Conservation (phyloP, 2,797 vertebrate genomes). For the Tapera naevia region DNA sequence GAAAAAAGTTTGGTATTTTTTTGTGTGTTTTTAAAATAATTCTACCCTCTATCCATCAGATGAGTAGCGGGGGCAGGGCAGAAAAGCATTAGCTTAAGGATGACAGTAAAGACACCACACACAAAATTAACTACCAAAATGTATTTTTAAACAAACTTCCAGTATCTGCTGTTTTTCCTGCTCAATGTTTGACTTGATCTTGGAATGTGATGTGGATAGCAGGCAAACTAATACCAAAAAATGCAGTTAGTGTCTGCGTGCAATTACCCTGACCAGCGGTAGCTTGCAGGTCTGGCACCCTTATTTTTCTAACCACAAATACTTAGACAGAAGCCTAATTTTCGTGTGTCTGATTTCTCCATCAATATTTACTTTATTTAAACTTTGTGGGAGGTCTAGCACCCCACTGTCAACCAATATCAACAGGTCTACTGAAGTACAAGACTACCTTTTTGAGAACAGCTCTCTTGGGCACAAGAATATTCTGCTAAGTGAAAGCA, state of each 20-base stretch:
- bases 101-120: neutral
- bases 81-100: neutral
- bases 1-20: neutral
- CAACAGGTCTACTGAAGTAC: conserved; percentile 20
- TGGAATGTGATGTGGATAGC: conserved; percentile 28
- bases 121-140: neutral
- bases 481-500: conserved; percentile 27
- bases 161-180: conserved; percentile 1
- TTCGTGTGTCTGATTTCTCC: conserved; percentile 49
- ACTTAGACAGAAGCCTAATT: conserved; percentile 63
- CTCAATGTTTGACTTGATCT: neutral
- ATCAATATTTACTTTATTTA: conserved; percentile 67
- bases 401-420: conserved; percentile 15
- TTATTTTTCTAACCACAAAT: conserved; percentile 60
- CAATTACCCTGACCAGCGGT: conserved; percentile 44
- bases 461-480: neutral
- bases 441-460: conserved; percentile 40
- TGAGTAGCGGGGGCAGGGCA: neutral
- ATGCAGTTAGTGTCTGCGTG: conserved; percentile 33
- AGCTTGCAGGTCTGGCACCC: conserved; percentile 47
- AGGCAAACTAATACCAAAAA: conserved; percentile 47
- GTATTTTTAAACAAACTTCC: conserved; percentile 15
- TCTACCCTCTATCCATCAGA: neutral
- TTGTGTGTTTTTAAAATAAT: neutral
- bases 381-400: conserved; percentile 45